Evolutionary conservation across 2,888 invertebrate species (phyloP).

Genomic region (Heliconius charithonia): DNA sequence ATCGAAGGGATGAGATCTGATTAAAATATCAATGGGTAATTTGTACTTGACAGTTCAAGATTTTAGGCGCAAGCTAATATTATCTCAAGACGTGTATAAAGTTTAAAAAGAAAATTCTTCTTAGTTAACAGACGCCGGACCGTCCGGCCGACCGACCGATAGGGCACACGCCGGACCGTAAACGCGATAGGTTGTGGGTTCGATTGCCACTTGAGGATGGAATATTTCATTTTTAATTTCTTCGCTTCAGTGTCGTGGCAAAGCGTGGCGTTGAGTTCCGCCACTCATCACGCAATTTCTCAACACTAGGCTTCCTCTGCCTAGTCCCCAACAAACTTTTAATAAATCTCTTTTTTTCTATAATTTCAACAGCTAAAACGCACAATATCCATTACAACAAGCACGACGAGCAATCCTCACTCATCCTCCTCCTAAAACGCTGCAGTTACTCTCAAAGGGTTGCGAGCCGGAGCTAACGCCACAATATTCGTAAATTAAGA

Average conservation of each 20-base stretch:
- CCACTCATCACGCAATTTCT: too few species aligned
- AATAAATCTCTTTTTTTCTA: background rate
- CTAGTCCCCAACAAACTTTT: too few species aligned
- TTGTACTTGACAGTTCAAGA: constrained; percentile 63
- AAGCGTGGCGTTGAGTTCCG: too few species aligned
- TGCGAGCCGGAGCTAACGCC: constrained; percentile 74
- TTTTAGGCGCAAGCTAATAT: constrained; percentile 53
- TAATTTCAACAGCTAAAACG: constrained; percentile 66
- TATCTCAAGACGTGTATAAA: constrained; percentile 58
- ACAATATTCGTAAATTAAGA: constrained; percentile 82
- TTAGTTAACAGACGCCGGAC: too few species aligned
- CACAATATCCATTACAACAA: constrained; percentile 71
- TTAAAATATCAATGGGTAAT: constrained; percentile 82
- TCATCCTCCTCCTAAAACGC: constrained; percentile 76
- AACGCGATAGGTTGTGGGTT: too few species aligned
- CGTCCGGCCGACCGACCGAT: too few species aligned
- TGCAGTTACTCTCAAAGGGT: constrained; percentile 82
- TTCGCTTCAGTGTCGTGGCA: too few species aligned
- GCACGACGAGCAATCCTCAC: constrained; percentile 77
- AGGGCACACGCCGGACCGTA: too few species aligned
- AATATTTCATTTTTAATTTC: too few species aligned
- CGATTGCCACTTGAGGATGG: too few species aligned
- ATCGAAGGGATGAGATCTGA: constrained; percentile 65
- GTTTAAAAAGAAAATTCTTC: constrained; percentile 53
- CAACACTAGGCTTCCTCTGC: too few species aligned